Base-by-base conservation (phyloP, 2,888 invertebrate species). In the Mythimna loreyi region DNA sequence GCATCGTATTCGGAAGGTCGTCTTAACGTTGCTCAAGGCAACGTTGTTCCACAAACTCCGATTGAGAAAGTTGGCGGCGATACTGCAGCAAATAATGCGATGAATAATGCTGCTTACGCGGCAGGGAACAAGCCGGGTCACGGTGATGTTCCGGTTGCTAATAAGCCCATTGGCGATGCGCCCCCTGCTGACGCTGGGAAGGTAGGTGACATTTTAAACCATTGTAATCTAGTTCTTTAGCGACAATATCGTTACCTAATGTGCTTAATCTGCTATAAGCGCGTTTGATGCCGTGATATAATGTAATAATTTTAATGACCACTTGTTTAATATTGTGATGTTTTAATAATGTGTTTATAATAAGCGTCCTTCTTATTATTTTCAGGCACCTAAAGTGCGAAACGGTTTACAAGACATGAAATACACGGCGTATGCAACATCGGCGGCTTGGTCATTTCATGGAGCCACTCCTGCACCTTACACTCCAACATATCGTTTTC, bases 351-450 rank as follows among this genome's bases (percentile, higher is more conserved):
- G 23, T 23, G 2, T 50, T 7, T 25, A 25, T 16, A 50, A 52
- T 25, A 50, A 45, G 6, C 3, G 3, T 16, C 0, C 0, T 55
- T 49, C 9, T 56, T 49, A 25, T 68, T 50, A 36, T 52, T 87
- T 88, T 30, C 82, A 91, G 91, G 56, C 67, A 25, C 61, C 74
- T 21, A 67, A 91, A 85, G 49, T 81, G 72, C 57, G 94, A 58
- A 96, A 96, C 80, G 95, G 95, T n/a, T 84, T 96, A 63, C 95
- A 96, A 86, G 95, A 96, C 76, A 83, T 92, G 76, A 87, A 90
- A 23, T 94, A 86, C 63, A 91, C 94, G 2, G 85, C 94, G 0
- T 92, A 92, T 75, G 88, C 92, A 16, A 84, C 86, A 2, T 87
- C 93, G 16, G 85, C 92, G 16, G 90, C 93, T n/a, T 93, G 95